These are phyloP conservation scores for Plebejus anna DNA, from an alignment of 2,888 invertebrate genomes.

Conservation along the genomic window DNA sequence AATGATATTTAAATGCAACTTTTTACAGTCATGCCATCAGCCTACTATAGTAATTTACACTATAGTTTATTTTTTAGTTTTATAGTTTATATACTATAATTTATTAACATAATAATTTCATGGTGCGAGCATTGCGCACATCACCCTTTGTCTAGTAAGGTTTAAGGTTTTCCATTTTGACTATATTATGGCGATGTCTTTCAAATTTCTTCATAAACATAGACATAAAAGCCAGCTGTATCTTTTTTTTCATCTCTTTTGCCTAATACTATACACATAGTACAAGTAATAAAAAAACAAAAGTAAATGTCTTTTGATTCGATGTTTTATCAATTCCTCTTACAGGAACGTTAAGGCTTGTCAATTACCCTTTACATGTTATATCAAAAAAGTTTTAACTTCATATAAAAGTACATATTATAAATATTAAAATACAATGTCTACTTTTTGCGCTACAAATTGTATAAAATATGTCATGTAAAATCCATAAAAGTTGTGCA, in stretches of 20 bases:
- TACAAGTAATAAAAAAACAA: not conserved
- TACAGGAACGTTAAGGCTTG: constrained; percentile 28
- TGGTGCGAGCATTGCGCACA: not conserved
- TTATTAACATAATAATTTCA: not conserved
- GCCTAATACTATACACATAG: not conserved
- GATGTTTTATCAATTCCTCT: constrained; percentile 31
- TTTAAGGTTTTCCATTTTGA: not conserved
- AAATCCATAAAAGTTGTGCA: constrained; percentile 25
- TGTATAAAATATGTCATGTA: constrained; percentile 6
- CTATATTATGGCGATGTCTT: not conserved
- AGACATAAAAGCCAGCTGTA: not conserved
- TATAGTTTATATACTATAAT: too few species aligned
- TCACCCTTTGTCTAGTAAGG: not conserved
- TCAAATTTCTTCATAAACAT: too few species aligned
- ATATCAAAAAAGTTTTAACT: too few species aligned
- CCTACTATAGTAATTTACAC: too few species aligned
- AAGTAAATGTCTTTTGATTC: constrained; percentile 9
- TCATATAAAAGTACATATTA: not conserved
- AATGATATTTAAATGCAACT: constrained; percentile 24
- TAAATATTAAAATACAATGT: constrained; percentile 6
- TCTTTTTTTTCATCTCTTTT: not conserved
- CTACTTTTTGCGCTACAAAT: not conserved
- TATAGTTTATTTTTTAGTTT: too few species aligned
- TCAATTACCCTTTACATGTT: not conserved
- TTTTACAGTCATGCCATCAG: not conserved